Evolutionary conservation across 2,113 vertebrate genomes (phyloP), one percentile per base, ranked within the genome.

Genomic region (Scartelaos histophorus): DNA sequence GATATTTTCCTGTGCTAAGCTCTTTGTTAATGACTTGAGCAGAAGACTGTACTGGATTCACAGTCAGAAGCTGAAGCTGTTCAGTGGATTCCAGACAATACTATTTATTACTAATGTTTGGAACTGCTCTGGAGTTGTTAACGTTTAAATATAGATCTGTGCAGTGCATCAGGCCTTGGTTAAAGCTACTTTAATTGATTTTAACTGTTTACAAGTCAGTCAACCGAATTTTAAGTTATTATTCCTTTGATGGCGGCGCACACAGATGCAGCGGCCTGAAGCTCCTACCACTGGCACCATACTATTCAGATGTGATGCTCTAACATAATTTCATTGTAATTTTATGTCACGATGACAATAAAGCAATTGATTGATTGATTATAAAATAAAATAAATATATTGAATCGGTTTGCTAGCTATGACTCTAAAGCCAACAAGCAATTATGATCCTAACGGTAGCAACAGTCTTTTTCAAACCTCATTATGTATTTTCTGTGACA

Each of bases 1-100:
- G 57, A 57, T 58, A 69, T 79, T 81, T 70, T 21, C 80, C 74
- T 61, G 67, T 47, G 46, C 72, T 82, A 76, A 87, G 80, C 65
- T 66, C 54, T 80, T 73, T 77, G 76, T 75, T 86, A 83, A 87
- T 74, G 70, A 76, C 38, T 73, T 49, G 60, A 73, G 75, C 3
- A 16, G 43, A 80, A 68, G 65, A 67, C 16, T 76, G 75, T 73
- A 74, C 3, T 57, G 70, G 70, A 75, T 10, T 19, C 17, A 25
- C 70, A 73, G 71, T 81, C 58, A 68, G 35, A 62, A 51, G 62
- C 56, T 13, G 19, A 21, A 34, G 38, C 34, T 13, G 12, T 13
- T 43, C 35, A 22, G 35, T 43, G 35, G 29, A n/a, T 64, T 19
- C n/a, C 68, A 15, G 58, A 71, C 49, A 29, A 13, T 34, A 5